Percentiles rank a stretch among this genome's conserved stretches.
Conservation (phyloP, 2,113 vertebrate genomes). For the Parotia lawesii region DNA sequence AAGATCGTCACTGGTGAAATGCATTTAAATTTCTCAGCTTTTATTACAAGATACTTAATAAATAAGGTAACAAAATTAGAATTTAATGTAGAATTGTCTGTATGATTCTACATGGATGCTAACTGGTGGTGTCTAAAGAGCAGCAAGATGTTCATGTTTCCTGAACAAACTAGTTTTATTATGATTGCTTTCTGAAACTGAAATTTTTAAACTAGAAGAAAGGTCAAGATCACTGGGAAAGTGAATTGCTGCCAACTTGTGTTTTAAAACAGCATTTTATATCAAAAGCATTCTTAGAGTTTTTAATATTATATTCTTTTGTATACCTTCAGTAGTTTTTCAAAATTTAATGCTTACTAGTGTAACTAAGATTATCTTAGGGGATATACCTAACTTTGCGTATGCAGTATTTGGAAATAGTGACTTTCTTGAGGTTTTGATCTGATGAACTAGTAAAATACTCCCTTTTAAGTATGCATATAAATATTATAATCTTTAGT, state of each 20-base stretch:
- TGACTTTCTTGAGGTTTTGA: neutral
- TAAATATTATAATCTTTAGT: neutral
- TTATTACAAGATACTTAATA: neutral
- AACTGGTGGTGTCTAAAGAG: neutral
- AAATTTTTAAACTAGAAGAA: neutral
- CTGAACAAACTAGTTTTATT: neutral
- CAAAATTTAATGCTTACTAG: neutral
- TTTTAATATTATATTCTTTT: neutral
- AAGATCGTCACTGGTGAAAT: fast-evolving
- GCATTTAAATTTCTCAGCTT: neutral
- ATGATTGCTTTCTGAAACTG: neutral
- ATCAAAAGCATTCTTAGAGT: neutral
- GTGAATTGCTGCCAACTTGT: neutral
- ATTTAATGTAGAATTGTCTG: neutral
- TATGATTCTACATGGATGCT: neutral
- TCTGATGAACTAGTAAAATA: neutral
- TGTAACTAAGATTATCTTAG: neutral
- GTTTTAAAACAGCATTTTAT: neutral
- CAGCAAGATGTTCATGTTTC: neutral
- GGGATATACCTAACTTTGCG: neutral
- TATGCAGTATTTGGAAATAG: neutral
- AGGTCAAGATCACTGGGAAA: fast-evolving
- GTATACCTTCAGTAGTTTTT: neutral
- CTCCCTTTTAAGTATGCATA: neutral
- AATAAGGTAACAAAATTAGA: neutral